Percentiles rank a stretch among this genome's conserved stretches.
Conservation (phyloP, 2,888 invertebrate genomes). For the Microctonus brassicae region DNA sequence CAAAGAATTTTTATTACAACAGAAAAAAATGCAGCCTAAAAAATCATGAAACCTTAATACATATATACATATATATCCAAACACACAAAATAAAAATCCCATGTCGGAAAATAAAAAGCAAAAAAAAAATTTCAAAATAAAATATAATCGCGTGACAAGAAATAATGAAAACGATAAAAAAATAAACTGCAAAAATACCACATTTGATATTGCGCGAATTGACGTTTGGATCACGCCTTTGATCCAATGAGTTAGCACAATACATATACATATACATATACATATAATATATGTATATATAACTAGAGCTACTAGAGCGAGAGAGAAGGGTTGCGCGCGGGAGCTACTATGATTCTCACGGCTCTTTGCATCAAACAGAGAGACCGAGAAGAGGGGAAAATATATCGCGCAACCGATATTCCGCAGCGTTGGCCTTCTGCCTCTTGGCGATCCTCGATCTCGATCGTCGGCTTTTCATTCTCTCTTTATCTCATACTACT, state of each 20-base stretch:
- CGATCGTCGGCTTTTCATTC: conserved; percentile 46
- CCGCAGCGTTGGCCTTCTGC: conserved; percentile 41
- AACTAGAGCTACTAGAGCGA: neutral
- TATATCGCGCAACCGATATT: conserved; percentile 30
- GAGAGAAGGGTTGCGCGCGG: conserved; percentile 10
- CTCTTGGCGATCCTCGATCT: conserved; percentile 55
- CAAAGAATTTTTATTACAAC: neutral
- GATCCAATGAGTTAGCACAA: neutral
- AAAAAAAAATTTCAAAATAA: neutral
- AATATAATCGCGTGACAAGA: neutral
- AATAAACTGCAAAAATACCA: conserved; percentile 3
- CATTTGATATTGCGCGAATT: neutral
- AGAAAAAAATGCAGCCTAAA: neutral
- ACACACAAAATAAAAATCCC: neutral
- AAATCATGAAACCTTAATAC: neutral
- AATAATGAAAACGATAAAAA: neutral
- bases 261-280: neutral
- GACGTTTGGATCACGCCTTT: neutral
- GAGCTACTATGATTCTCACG: conserved; percentile 59
- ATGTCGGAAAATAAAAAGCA: neutral
- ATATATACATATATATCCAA: neutral
- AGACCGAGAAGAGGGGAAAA: conserved; percentile 18
- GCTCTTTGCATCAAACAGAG: conserved; percentile 37
- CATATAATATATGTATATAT: too few relatives aligned
- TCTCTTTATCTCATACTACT: neutral